Base-by-base conservation (phyloP, 2,888 invertebrate species). In the Apeira syringaria region DNA sequence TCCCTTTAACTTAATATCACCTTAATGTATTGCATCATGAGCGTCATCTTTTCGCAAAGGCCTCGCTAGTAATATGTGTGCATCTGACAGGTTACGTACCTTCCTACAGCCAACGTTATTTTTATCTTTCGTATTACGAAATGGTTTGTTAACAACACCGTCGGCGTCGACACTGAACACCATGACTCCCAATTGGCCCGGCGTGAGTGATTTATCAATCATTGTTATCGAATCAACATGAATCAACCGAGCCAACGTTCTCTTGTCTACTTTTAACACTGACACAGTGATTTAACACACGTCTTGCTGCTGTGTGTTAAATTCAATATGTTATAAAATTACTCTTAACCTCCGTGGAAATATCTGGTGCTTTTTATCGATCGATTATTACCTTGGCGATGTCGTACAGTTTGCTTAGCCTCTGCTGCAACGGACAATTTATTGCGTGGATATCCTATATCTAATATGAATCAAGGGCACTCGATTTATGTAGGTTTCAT, bases 151-250 rank as follows among this genome's bases (percentile, higher is more conserved):
- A 38, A 35, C 45, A 38, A 35, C 45, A 50, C 15, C 32, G 31
- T 37, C 12, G 9, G 35, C 38, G 33, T 37, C 8, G 7, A 32
- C 41, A 41, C 30, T 33, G 30, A 36, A 46, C 35, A 43, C 36
- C 40, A 49, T 45, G 45, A 28, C 43, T 52, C 27, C 42, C 30
- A 32, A 46, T 35, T 42, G 47, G 28, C 40, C 34, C 51, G 41
- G 46, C 51, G 43, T 57, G 58, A 62, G 63, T 67, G 65, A 66
- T 69, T 56, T 61, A 69, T 74, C 66, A 69, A 63, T 66, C 61
- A 59, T 61, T 50, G 58, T 60, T 61, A 63, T 61, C 59, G 46
- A 39, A 49, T 48, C 53, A 36, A 47, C 35, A 49, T 43, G 46
- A 50, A 43, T 37, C 41, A 43, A 37, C 24, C 30, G 41, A 37